Evolutionary conservation across 2,797 vertebrate species (phyloP).

Genomic region (Sebastolobus alascanus): DNA sequence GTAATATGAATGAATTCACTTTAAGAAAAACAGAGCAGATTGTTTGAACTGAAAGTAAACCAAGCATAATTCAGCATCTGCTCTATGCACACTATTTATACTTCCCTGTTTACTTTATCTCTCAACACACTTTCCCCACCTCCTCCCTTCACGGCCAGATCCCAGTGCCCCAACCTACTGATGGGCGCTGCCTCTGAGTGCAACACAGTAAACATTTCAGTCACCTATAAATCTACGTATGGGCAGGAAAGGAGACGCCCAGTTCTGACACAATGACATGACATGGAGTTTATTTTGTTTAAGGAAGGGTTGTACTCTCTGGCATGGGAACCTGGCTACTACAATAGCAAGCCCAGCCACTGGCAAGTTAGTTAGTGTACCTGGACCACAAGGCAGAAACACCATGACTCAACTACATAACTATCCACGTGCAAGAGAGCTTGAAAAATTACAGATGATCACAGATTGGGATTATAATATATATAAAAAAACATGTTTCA

Average conservation of each 20-base stretch:
- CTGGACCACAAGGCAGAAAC: neutral
- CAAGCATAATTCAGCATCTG: constrained; percentile 22
- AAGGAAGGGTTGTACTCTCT: constrained; percentile 34
- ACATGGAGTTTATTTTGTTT: constrained; percentile 54
- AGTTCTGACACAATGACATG: constrained; percentile 63
- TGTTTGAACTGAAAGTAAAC: constrained; percentile 33
- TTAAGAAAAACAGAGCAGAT: neutral
- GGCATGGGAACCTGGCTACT: constrained; percentile 32
- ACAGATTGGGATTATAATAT: neutral
- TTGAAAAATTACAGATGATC: neutral
- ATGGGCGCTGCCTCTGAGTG: constrained; percentile 41
- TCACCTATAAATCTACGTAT: constrained; percentile 41
- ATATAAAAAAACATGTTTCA: neutral
- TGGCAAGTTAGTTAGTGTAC: neutral
- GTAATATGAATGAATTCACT: neutral
- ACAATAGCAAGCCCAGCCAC: constrained; percentile 21
- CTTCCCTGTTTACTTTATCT: constrained; percentile 32
- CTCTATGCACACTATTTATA: constrained; percentile 33
- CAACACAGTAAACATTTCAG: constrained; percentile 44
- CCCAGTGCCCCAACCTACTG: neutral
- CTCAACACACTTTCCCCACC: constrained; percentile 21
- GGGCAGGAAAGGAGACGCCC: constrained; percentile 52
- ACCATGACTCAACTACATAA: neutral
- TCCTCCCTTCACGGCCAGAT: constrained; percentile 18
- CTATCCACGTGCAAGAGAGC: neutral